Base-by-base conservation (phyloP, 1,140 invertebrate species). In the Drosophila funebris region DNA sequence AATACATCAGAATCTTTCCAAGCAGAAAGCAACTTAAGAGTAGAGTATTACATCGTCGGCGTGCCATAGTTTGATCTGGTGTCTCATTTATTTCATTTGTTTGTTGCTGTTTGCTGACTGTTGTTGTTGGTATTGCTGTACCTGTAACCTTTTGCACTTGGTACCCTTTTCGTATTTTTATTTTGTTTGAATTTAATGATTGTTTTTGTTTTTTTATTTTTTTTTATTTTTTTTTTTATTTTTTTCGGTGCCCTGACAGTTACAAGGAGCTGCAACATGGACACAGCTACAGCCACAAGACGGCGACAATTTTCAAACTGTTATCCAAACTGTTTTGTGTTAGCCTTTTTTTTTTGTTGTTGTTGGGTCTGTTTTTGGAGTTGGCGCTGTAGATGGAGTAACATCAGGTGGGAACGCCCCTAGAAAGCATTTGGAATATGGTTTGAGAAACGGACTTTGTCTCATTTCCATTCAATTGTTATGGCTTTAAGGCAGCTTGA, bases 121-220 rank as follows among this genome's bases (percentile, higher is more conserved):
- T 76, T 70, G 43, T 41, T 60, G 48, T 58, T 64, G 57, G 20
- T 27, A 52, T 53, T 58, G 46, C 74, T 88, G 76, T 90, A 90
- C 88, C 88, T 90, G 88, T 90, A 90, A 90, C 88, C 88, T 90
- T 90, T 90, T 90, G 88, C 88, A 90, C 88, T 90, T 90, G 88
- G 88, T 89, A 88, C 83, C 82, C 82, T 85, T 82, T 83, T 68
- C 39, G 61, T 64, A 57, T 48, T 69, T 73, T 73, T 68, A 16
- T 61, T 73, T 64, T 24, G 24, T 76, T 82, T 77, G 69, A 85
- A 90, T 89, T 90, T 89, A 90, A 90, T 85, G 82, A 88, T 82
- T 85, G 79, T 87, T 85, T 84, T 84, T 61, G 56, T 18, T 9
- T 46, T 44, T 24, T 24, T 13, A 18, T 13, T 52, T 52, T 18